A percentile compares a stretch with the other conserved stretches of the same genome.
phyloP scores from a whole-genome alignment of 2,797 vertebrate species.

The Antrozous pallidus region DNA sequence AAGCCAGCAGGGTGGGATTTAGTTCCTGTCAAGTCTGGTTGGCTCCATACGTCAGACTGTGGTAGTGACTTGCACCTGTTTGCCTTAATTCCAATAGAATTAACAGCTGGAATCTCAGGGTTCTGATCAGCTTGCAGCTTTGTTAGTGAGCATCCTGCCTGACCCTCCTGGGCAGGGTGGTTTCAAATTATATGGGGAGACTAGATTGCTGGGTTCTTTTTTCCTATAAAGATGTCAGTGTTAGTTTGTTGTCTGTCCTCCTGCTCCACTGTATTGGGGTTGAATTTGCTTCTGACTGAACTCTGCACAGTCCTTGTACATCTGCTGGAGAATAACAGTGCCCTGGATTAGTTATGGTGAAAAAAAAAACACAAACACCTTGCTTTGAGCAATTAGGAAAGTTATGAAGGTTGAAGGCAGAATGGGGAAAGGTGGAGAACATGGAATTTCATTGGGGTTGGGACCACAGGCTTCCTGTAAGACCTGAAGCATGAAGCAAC shows the following conservation, averaged over 20 bases:
- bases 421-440: background rate
- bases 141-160: background rate
- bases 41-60: background rate
- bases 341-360: slow-evolving; percentile 23
- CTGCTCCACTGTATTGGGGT: background rate
- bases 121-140: background rate
- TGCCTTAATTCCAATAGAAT: background rate
- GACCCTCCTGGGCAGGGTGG: background rate
- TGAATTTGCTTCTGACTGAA: slow-evolving; percentile 17
- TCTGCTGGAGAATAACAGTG: background rate
- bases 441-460: background rate
- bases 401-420: background rate
- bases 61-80: background rate
- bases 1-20: background rate
- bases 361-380: background rate
- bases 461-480: background rate
- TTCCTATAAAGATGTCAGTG: background rate
- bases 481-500: background rate
- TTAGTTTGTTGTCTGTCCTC: background rate
- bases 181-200: slow-evolving; percentile 4
- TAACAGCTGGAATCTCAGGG: background rate
- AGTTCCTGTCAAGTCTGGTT: background rate
- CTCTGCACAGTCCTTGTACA: background rate
- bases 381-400: background rate
- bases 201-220: slow-evolving; percentile 16